phyloP scores from a whole-genome alignment of 2,797 vertebrate species.

The Brotula barbata region DNA sequence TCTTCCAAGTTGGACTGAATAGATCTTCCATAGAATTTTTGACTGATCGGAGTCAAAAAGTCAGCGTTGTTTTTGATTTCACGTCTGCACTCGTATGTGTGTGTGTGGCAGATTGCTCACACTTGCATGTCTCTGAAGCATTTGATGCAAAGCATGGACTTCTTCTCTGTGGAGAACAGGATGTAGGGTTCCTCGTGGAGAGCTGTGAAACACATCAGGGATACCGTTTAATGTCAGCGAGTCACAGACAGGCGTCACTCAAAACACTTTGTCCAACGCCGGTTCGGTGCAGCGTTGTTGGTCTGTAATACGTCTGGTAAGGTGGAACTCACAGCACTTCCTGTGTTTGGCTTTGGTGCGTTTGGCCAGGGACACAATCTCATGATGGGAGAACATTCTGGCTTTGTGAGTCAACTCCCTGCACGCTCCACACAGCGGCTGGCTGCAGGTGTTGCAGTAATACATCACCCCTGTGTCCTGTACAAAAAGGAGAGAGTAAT shows the following conservation, averaged over 20 bases:
- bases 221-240: no score
- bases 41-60: background rate
- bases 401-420: constrained; percentile 90
- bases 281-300: constrained; percentile 1
- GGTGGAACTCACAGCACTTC: constrained; percentile 87
- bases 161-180: constrained; percentile 94
- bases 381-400: constrained; percentile 91
- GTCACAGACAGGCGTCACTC: no score
- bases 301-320: constrained; percentile 24
- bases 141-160: constrained; percentile 95
- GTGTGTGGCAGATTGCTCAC: constrained; percentile 75
- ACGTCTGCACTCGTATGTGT: background rate
- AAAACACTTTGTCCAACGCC: background rate
- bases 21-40: no score
- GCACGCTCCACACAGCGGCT: constrained; percentile 89
- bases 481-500: background rate
- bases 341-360: constrained; percentile 89
- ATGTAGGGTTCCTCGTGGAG: constrained; percentile 92
- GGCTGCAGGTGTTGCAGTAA: constrained; percentile 96
- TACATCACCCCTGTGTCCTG: constrained; percentile 89
- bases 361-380: constrained; percentile 91
- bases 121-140: constrained; percentile 97
- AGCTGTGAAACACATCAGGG: constrained; percentile 81
- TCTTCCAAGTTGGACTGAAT: no score
- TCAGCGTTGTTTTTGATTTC: background rate